Conservation (phyloP, 2,888 invertebrate genomes). For the Caenorhabditis sp. region DNA sequence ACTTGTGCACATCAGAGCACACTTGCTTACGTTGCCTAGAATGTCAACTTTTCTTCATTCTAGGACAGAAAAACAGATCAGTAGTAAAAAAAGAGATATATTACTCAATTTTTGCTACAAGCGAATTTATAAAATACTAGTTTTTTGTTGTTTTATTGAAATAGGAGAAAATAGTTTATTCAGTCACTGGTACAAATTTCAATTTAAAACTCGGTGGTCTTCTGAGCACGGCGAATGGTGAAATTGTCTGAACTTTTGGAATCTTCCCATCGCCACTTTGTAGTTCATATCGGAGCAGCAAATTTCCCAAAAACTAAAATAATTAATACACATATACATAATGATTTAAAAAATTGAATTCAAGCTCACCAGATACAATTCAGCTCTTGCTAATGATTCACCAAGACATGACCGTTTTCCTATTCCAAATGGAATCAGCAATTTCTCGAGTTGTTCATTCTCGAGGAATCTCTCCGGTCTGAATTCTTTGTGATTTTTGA, state of each 20-base stretch:
- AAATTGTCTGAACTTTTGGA: neutral
- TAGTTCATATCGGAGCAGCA: neutral
- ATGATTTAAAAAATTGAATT: neutral
- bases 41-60: too few species aligned
- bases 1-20: too few species aligned
- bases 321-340: slow-evolving; percentile 3
- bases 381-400: slow-evolving; percentile 42
- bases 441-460: slow-evolving; percentile 21
- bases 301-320: slow-evolving; percentile 2
- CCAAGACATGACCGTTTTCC: slow-evolving; percentile 48
- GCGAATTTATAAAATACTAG: too few species aligned
- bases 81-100: too few species aligned
- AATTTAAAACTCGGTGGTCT: neutral
- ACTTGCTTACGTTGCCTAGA: too few species aligned
- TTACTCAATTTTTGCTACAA: too few species aligned
- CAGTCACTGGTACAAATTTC: neutral
- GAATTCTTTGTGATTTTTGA: slow-evolving; percentile 23
- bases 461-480: slow-evolving; percentile 21
- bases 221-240: neutral
- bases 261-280: neutral
- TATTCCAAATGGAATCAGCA: slow-evolving; percentile 42
- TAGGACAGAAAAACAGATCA: too few species aligned
- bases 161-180: too few species aligned
- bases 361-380: slow-evolving; percentile 40
- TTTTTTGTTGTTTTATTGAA: too few species aligned